Evolutionary conservation across 2,888 invertebrate genomes (phyloP), one percentile per base, ranked within the genome.

Genomic region (Sphinx pinastri): DNA sequence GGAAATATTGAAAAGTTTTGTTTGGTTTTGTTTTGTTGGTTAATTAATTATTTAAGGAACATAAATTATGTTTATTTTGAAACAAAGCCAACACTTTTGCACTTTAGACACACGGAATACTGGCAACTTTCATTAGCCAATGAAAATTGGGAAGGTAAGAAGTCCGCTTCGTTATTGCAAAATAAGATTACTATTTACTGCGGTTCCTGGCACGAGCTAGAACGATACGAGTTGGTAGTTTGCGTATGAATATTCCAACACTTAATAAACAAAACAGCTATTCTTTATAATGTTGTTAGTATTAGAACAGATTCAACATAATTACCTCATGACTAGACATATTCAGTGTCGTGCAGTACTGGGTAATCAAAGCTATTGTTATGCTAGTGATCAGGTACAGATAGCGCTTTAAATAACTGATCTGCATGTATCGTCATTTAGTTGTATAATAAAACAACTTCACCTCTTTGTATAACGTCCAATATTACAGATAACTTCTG

Each of bases 201-300:
- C n/a, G n/a, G 45, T 68, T 71, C 67, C 59, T 69, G 51, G 54
- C 57, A 57, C 25, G 25, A 57, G 57, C 13, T 57, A 13, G 57
- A 25, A 57, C 25, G 57, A 57, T 31, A 67, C 58, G 68, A 74
- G 76, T 78, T 72, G 76, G 75, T 76, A 60, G 74, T 78, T 25
- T 75, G 25, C 25, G 12, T 25, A 57, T 13, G 57, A 25, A 13
- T 57, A 57, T 57, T 25, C 19, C 57, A 6, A 11, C 25, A 25
- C 25, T 57, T 25, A 6, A 13, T 57, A 57, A 25, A 45, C 13
- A 60, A 45, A 60, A n/a, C 60, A 13, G 13, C 4, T 19, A 25
- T 57, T 57, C 25, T 0, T 51, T 51, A 51, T 14, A 8, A 14
- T 5, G 51, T 2, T 2, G 51, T 51, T 12, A 14, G 14, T 51